These are phyloP conservation scores for Eulemur mongoz DNA, from an alignment of 2,797 vertebrate genomes.

Conservation along the genomic window DNA sequence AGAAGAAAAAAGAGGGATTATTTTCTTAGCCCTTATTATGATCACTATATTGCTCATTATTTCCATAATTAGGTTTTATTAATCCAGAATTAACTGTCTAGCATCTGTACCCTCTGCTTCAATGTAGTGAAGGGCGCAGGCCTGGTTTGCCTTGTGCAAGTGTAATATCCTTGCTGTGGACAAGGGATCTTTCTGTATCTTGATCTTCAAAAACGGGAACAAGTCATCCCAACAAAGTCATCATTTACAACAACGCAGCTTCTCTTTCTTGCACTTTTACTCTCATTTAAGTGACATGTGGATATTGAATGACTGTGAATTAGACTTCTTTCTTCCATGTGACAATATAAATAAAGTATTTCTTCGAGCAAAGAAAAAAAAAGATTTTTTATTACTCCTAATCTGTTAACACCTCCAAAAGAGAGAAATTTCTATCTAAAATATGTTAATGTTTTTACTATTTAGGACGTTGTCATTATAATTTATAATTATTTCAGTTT, in stretches of 20 bases:
- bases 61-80: slow-evolving; percentile 63
- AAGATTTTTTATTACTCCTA: neutral
- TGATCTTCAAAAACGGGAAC: neutral
- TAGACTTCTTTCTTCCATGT: neutral
- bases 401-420: neutral
- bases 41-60: slow-evolving; percentile 28
- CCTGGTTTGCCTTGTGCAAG: neutral
- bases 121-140: neutral
- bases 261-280: neutral
- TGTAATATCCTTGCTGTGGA: neutral
- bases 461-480: slow-evolving; percentile 1
- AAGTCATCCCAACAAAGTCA: neutral
- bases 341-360: slow-evolving; percentile 11
- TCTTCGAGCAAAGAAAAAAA: slow-evolving; percentile 13
- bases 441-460: neutral
- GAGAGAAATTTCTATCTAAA: neutral
- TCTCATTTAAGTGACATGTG: neutral
- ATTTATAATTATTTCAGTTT: slow-evolving; percentile 16
- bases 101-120: neutral
- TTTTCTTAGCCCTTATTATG: slow-evolving; percentile 13
- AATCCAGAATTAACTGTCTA: slow-evolving; percentile 10
- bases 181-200: neutral
- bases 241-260: neutral
- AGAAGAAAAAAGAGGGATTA: neutral
- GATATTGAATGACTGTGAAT: neutral